Conservation (phyloP, 1,140 invertebrate genomes). For the Papilio polyxenes region DNA sequence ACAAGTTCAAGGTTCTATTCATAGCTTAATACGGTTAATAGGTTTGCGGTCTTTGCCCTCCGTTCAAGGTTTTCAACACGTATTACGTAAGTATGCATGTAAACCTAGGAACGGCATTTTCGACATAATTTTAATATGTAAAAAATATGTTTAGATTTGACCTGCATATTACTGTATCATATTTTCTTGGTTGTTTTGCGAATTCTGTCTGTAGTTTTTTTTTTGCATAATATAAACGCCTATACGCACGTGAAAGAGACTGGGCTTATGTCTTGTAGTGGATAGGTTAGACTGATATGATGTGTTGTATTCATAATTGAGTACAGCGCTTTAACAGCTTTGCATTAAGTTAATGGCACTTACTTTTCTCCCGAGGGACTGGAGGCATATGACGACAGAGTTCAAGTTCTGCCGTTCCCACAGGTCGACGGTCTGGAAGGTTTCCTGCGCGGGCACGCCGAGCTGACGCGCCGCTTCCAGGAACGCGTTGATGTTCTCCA, state of each 20-base stretch:
- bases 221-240: no score
- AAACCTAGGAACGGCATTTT: neutral
- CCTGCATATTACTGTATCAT: no score
- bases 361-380: conserved; percentile 97
- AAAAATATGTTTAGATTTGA: no score
- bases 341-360: conserved; percentile 40
- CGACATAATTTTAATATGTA: neutral
- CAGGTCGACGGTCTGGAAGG: conserved; percentile 97
- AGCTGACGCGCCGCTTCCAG: conserved; percentile 91
- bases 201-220: no score
- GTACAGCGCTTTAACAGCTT: neutral
- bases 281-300: no score
- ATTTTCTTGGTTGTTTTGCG: no score
- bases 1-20: conserved; percentile 20
- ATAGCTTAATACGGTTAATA: conserved; percentile 11
- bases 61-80: neutral
- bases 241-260: no score
- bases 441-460: conserved; percentile 96
- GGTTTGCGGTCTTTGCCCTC: conserved; percentile 11
- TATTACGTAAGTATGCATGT: neutral
- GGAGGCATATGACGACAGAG: conserved; percentile 96
- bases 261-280: no score
- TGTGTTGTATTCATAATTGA: no score
- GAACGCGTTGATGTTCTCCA: conserved; percentile 99
- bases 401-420: conserved; percentile 98